phyloP scores from a whole-genome alignment of 1,140 invertebrate genomes.

The Dufourea novaeangliae region DNA sequence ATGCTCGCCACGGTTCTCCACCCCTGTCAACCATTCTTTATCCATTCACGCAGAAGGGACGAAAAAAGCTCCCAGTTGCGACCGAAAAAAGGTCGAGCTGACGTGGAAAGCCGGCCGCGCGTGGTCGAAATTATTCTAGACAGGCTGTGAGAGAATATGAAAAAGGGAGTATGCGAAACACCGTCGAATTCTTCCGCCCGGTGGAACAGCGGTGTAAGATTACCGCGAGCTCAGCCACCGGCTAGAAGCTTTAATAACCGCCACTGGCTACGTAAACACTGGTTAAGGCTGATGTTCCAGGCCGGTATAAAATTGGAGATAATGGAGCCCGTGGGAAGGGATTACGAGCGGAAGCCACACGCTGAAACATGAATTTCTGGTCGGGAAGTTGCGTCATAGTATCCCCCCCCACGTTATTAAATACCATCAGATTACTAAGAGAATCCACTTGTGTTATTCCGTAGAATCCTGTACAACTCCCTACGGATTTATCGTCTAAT shows the following conservation, averaged over 20 bases:
- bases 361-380: not conserved
- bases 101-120: not conserved
- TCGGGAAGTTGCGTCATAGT: not conserved
- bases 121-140: not conserved
- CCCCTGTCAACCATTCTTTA: not conserved
- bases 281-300: not conserved
- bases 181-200: not conserved
- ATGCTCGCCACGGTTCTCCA: not conserved
- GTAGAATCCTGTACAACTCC: too few relatives aligned
- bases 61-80: too few relatives aligned
- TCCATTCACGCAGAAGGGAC: constrained; percentile 28
- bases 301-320: not conserved
- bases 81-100: not conserved
- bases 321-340: not conserved
- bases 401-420: not conserved
- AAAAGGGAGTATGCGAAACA: not conserved
- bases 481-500: too few relatives aligned
- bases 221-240: too few relatives aligned
- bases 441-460: too few relatives aligned
- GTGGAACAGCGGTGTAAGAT: not conserved
- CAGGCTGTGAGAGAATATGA: not conserved
- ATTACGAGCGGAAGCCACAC: not conserved
- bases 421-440: too few relatives aligned
- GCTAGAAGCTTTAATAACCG: not conserved
- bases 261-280: not conserved